These are phyloP conservation scores for Trinorchestia longiramus DNA, from an alignment of 1,140 invertebrate genomes.

Conservation along the genomic window DNA sequence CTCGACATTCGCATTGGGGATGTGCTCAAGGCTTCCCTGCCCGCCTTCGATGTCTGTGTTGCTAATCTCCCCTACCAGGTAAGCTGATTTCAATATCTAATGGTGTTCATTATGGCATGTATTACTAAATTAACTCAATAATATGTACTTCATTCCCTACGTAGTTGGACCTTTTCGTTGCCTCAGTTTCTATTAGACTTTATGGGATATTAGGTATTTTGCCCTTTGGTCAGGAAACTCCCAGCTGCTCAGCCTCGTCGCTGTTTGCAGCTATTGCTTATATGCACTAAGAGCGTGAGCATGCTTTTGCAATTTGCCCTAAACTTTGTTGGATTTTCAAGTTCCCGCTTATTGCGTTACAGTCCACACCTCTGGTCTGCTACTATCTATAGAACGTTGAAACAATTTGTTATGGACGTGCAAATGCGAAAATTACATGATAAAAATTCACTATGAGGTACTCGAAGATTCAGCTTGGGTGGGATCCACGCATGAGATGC, in stretches of 20 bases:
- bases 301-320: too few relatives aligned
- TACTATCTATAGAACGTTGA: neutral
- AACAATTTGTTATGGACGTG: neutral
- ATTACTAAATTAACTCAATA: neutral
- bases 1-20: slow-evolving; percentile 94
- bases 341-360: too few relatives aligned
- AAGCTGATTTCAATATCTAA: slow-evolving; percentile 64
- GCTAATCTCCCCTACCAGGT: slow-evolving; percentile 96
- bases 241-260: too few relatives aligned
- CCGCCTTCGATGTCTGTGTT: slow-evolving; percentile 99
- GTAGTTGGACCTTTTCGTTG: neutral
- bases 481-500: neutral
- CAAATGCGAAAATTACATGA: neutral
- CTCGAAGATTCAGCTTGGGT: neutral
- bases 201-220: too few relatives aligned
- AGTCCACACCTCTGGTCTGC: too few relatives aligned
- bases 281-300: too few relatives aligned
- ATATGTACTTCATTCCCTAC: neutral
- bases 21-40: slow-evolving; percentile 92
- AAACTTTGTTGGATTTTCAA: too few relatives aligned
- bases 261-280: too few relatives aligned
- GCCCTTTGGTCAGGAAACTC: too few relatives aligned
- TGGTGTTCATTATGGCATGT: neutral
- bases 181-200: too few relatives aligned
- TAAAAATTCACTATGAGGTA: neutral